phyloP scores from a whole-genome alignment of 35 echinoderm and acorn worm genomes.

The Diadema setosum region DNA sequence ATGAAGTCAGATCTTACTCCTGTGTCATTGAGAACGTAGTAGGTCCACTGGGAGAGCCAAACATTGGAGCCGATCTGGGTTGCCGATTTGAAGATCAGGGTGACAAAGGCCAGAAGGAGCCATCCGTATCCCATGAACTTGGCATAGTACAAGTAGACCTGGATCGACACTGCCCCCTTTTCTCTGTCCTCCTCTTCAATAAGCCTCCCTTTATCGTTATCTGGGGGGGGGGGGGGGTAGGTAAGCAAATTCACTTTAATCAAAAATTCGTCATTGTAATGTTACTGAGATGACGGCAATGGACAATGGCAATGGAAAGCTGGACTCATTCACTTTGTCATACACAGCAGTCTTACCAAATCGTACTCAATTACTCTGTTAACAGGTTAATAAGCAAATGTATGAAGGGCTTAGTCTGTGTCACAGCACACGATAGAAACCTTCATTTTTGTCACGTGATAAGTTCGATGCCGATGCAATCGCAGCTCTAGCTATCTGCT shows the following conservation, averaged over 20 bases:
- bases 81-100: no score
- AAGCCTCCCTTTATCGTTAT: conserved; percentile 2
- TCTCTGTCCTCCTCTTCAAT: conserved; percentile 54
- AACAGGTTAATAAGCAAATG: not conserved
- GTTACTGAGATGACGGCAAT: not conserved
- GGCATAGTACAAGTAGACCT: conserved; percentile 23
- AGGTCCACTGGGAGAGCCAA: conserved; percentile 79
- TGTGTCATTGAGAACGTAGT: conserved; percentile 7
- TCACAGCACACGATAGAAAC: not conserved
- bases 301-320: not conserved
- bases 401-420: not conserved
- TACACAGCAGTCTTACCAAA: not conserved
- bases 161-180: conserved; percentile 10
- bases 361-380: not conserved
- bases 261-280: not conserved
- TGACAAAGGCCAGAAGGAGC: conserved; percentile 27
- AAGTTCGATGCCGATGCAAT: not conserved
- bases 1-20: conserved; percentile 2
- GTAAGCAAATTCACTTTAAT: not conserved
- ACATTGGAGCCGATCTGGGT: no score
- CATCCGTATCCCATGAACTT: conserved; percentile 25
- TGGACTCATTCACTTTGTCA: not conserved
- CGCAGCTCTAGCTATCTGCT: not conserved
- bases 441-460: not conserved
- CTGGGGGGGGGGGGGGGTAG: not conserved